Evolutionary conservation across 2,888 invertebrate genomes (phyloP), one percentile per base, ranked within the genome.

Genomic region (Cheilosia impressa): DNA sequence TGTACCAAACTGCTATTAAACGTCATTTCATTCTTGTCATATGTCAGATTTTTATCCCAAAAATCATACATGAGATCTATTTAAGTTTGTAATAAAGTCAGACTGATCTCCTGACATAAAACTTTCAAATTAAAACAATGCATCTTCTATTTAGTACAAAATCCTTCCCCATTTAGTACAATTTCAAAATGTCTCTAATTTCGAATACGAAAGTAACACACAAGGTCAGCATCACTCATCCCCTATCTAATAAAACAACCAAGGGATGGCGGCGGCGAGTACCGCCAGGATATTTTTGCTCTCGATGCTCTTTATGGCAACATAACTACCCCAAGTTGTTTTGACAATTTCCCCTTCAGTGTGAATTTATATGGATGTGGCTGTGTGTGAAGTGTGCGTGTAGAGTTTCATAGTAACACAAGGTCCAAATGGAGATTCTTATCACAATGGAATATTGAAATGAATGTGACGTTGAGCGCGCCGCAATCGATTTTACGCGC

Each of bases 401-500:
- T 58, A 13, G 38, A 38, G 57, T 71, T 65, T 66, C 60, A 81
- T 81, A 77, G 76, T 85, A 85, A 77, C 72, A 79, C 83, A 69
- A 71, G 60, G 60, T 58, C 52, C 60, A 65, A 85, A 87, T 22
- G 55, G 78, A 78, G 82, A 87, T 87, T 47, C 87, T 82, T 87
- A 87, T 87, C 87, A 82, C 82, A 87, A 82, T 87, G 87, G 87
- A 76, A 82, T 27, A 27, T 82, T 77, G 69, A 82, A 87, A 87
- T 87, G 87, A 87, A 87, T 87, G 87, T 82, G 73, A 73, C 69
- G 78, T 87, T 82, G 87, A 87, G 77, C 77, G 77, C 76, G 72
- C 85, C 81, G 71, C 81, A 77, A 87, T 87, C 87, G 87, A 87
- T 87, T 87, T 87, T 87, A 87, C 87, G 87, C 87, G 82, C 81